Evolutionary conservation across 2,888 invertebrate species (phyloP).

Genomic region (Drosophila lutescens): DNA sequence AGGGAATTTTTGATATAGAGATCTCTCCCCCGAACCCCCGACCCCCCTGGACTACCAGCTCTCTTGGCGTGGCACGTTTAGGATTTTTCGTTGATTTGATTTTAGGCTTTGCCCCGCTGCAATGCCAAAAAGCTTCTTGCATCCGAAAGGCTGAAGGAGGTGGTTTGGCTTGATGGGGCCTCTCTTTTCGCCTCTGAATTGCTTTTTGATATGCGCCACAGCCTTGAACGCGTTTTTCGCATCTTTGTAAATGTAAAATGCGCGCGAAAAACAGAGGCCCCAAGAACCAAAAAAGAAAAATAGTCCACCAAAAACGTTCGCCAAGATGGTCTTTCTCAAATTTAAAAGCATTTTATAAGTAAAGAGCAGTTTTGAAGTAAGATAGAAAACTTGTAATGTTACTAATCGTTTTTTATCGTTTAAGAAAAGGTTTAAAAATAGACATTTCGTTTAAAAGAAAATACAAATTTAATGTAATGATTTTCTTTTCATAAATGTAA

Average conservation of each 20-base stretch:
- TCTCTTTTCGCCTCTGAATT: slow-evolving; percentile 39
- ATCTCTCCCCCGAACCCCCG: background rate
- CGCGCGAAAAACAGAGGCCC: slow-evolving; percentile 40
- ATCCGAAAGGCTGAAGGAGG: slow-evolving; percentile 5
- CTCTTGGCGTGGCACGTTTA: slow-evolving; percentile 65
- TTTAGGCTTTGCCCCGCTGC: slow-evolving; percentile 68
- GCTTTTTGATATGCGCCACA: slow-evolving; percentile 51
- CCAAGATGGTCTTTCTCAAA: slow-evolving; percentile 13
- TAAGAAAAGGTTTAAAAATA: background rate
- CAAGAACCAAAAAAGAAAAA: slow-evolving; percentile 15
- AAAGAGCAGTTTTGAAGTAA: background rate
- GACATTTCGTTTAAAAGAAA: no score
- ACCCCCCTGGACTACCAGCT: background rate
- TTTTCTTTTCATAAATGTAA: no score
- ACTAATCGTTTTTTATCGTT: background rate
- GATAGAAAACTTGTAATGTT: background rate
- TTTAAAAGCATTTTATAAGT: slow-evolving; percentile 15
- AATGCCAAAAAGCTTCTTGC: slow-evolving; percentile 51
- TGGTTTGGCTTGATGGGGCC: slow-evolving; percentile 7
- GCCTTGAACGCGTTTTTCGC: slow-evolving; percentile 49
- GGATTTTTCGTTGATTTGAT: slow-evolving; percentile 76
- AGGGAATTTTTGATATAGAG: slow-evolving; percentile 70
- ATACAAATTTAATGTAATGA: no score
- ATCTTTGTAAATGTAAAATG: slow-evolving; percentile 49
- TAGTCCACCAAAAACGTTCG: slow-evolving; percentile 17